Percentiles rank a stretch among this genome's conserved stretches.
Conservation (phyloP, 1,140 invertebrate genomes). For the Atta cephalotes region DNA sequence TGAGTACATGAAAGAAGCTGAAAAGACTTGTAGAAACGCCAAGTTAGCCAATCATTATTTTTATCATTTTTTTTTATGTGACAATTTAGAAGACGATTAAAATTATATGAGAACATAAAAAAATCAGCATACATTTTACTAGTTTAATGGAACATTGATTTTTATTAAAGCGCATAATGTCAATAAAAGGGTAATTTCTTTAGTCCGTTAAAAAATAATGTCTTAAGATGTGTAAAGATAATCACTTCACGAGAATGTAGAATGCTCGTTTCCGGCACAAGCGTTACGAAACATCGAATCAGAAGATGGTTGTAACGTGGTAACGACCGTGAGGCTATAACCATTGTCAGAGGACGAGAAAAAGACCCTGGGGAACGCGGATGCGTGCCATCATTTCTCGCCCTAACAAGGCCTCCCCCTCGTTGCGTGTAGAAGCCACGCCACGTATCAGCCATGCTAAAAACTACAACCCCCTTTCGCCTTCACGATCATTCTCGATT, state of each 20-base stretch:
- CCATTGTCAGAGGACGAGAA: slow-evolving; percentile 63
- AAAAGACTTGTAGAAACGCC: not conserved
- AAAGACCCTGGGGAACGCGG: slow-evolving; percentile 65
- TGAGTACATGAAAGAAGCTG: slow-evolving; percentile 43
- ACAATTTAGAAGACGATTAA: slow-evolving; percentile 10
- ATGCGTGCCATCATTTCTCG: slow-evolving; percentile 72
- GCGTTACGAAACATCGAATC: slow-evolving; percentile 61
- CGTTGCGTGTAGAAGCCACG: slow-evolving; percentile 66
- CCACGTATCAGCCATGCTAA: slow-evolving; percentile 74
- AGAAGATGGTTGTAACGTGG: slow-evolving; percentile 68
- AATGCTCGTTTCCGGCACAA: slow-evolving; percentile 45
- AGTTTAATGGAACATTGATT: not conserved
- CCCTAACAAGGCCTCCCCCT: slow-evolving; percentile 76
- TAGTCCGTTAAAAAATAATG: slow-evolving; percentile 3
- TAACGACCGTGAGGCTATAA: slow-evolving; percentile 73
- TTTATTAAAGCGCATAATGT: slow-evolving; percentile 19
- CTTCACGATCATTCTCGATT: slow-evolving; percentile 59
- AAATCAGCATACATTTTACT: not conserved
- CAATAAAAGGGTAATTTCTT: not conserved
- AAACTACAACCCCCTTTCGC: slow-evolving; percentile 70
- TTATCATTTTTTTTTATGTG: not conserved
- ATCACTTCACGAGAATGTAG: slow-evolving; percentile 16
- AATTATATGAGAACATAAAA: not conserved
- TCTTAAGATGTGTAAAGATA: slow-evolving; percentile 37
- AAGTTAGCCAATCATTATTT: slow-evolving; percentile 16